Conservation (phyloP, 2,888 invertebrate genomes). For the Lasioglossum oenotherae region DNA sequence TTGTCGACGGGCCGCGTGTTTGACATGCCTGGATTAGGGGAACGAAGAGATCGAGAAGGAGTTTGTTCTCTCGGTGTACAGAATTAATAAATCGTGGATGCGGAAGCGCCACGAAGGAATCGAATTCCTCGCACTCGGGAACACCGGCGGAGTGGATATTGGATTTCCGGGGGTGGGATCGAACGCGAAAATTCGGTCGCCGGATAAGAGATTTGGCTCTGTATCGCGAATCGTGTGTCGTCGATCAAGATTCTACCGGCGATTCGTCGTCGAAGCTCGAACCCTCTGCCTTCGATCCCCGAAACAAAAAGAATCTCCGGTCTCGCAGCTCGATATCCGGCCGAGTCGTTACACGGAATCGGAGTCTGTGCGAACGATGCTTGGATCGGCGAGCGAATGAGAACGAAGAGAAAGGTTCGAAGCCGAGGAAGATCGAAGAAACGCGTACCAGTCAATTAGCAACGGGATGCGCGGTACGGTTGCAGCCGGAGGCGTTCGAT, state of each 20-base stretch:
- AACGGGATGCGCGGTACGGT: slow-evolving; percentile 21
- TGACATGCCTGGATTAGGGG: no score
- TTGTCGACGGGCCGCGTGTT: no score
- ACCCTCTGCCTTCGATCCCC: neutral
- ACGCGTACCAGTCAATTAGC: slow-evolving; percentile 44
- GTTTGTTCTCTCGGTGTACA: neutral
- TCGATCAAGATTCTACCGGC: slow-evolving; percentile 29
- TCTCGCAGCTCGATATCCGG: neutral
- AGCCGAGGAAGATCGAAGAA: slow-evolving; percentile 3
- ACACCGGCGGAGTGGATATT: slow-evolving; percentile 34
- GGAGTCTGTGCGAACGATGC: neutral
- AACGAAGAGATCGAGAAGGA: neutral
- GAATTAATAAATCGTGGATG: slow-evolving; percentile 9
- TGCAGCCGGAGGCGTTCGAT: slow-evolving; percentile 35
- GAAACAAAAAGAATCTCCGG: neutral
- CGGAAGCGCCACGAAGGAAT: neutral
- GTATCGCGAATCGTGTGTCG: slow-evolving; percentile 18
- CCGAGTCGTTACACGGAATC: neutral
- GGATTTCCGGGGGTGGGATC: slow-evolving; percentile 31
- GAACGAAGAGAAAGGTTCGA: neutral
- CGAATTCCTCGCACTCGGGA: slow-evolving; percentile 6
- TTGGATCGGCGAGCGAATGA: neutral
- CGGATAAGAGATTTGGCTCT: slow-evolving; percentile 24
- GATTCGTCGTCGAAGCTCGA: neutral
- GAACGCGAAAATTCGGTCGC: slow-evolving; percentile 11